A percentile compares a stretch with the other conserved stretches of the same genome.
Evolutionary conservation across 2,797 vertebrate species (phyloP).

Genomic region (Spinibarbus caldwelli): DNA sequence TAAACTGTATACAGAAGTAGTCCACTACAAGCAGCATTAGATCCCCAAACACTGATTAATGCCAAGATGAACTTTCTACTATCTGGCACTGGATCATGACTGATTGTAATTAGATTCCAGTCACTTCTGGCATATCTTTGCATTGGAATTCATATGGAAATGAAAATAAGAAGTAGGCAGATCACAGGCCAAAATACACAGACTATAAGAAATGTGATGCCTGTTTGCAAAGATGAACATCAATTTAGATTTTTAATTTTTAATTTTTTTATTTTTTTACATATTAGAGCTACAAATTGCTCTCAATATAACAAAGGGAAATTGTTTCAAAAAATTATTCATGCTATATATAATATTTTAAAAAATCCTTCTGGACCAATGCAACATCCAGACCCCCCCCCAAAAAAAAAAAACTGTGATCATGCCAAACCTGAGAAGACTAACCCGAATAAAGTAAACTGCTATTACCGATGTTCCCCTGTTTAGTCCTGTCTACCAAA

Average conservation of each 20-base stretch:
- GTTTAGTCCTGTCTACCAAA: neutral
- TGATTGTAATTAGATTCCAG: conserved; percentile 26
- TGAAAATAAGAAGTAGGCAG: conserved; percentile 12
- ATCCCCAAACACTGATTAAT: too few relatives aligned
- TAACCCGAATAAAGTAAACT: conserved; percentile 33
- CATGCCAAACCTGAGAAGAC: conserved; percentile 19
- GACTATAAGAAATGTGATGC: neutral
- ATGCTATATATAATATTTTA: neutral
- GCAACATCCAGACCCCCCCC: too few relatives aligned
- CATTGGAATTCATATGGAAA: neutral
- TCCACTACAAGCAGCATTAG: neutral
- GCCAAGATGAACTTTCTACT: conserved; percentile 3
- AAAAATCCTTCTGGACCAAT: too few relatives aligned
- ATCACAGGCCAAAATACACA: conserved; percentile 29
- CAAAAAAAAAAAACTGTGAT: neutral
- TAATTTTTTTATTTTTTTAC: too few relatives aligned
- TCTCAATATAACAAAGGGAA: neutral
- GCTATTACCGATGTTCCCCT: neutral
- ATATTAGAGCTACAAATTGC: neutral
- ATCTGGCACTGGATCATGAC: neutral
- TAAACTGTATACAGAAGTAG: neutral
- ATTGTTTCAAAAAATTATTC: neutral
- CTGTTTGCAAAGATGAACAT: conserved; percentile 12
- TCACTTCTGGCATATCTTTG: conserved; percentile 18
- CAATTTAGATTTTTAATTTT: too few relatives aligned